Percentiles rank a stretch among this genome's conserved stretches.
phyloP scores from a whole-genome alignment of 1,140 invertebrate genomes.

The Centruroides sculpturatus region DNA sequence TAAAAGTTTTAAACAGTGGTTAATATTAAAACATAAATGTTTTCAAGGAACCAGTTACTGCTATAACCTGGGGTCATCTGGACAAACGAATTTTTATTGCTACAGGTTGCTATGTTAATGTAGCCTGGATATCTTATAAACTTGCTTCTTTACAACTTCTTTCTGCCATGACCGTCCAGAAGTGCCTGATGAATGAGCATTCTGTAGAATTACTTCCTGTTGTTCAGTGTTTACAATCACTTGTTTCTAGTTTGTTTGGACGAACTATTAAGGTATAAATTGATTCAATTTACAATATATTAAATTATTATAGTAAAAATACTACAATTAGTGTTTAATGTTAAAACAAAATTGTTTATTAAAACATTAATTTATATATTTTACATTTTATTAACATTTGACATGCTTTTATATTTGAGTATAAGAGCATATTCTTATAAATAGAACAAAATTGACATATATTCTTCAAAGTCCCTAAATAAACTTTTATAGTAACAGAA shows the following conservation, averaged over 20 bases:
- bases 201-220: constrained; percentile 54
- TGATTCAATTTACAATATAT: too few relatives aligned
- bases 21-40: neutral
- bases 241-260: constrained; percentile 75
- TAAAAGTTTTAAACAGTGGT: neutral
- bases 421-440: too few relatives aligned
- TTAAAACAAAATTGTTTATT: too few relatives aligned
- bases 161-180: constrained; percentile 55
- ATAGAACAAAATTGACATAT: too few relatives aligned
- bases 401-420: too few relatives aligned
- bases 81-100: constrained; percentile 86
- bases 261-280: constrained; percentile 77
- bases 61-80: constrained; percentile 94
- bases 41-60: constrained; percentile 50
- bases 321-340: too few relatives aligned
- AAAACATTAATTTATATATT: too few relatives aligned
- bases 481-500: too few relatives aligned
- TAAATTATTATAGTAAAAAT: too few relatives aligned
- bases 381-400: too few relatives aligned
- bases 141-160: constrained; percentile 80
- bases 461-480: too few relatives aligned
- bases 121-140: constrained; percentile 71
- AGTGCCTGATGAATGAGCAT: constrained; percentile 37
- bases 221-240: constrained; percentile 63
- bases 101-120: constrained; percentile 62